These are phyloP conservation scores for Aphelocoma coerulescens DNA, from an alignment of 2,113 vertebrate species.

Conservation along the genomic window DNA sequence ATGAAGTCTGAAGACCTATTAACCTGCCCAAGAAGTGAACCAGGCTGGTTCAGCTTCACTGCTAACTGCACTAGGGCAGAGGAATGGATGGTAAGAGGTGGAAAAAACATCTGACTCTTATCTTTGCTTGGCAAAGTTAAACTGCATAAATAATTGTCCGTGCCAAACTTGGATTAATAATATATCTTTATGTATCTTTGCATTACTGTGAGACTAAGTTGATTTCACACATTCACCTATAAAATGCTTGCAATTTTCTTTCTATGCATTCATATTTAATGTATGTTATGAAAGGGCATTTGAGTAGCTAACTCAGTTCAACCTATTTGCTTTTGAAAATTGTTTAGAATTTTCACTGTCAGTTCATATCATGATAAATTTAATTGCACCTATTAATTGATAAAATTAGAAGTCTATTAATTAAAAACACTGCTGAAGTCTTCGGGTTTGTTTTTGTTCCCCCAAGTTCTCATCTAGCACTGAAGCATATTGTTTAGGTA, in stretches of 20 bases:
- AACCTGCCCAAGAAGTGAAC: slow-evolving; percentile 51
- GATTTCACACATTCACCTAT: background rate
- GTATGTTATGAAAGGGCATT: background rate
- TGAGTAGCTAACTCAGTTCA: background rate
- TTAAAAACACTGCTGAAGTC: background rate
- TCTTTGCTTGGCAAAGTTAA: background rate
- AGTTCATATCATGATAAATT: background rate
- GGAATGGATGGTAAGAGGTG: background rate
- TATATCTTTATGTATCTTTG: background rate
- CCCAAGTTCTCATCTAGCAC: background rate
- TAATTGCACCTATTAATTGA: background rate
- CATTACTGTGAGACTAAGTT: background rate
- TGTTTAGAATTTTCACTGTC: background rate
- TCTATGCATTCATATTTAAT: background rate
- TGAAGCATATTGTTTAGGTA: background rate
- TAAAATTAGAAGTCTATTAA: background rate
- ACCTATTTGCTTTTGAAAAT: background rate
- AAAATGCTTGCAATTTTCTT: background rate
- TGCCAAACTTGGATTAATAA: background rate
- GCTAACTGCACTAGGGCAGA: background rate
- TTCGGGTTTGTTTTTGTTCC: background rate
- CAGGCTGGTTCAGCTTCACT: background rate
- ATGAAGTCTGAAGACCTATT: slow-evolving; percentile 68
- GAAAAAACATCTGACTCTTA: background rate
- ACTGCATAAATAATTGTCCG: background rate